Base-by-base conservation (phyloP, 2,888 invertebrate genomes). In the Encarsia formosa region DNA sequence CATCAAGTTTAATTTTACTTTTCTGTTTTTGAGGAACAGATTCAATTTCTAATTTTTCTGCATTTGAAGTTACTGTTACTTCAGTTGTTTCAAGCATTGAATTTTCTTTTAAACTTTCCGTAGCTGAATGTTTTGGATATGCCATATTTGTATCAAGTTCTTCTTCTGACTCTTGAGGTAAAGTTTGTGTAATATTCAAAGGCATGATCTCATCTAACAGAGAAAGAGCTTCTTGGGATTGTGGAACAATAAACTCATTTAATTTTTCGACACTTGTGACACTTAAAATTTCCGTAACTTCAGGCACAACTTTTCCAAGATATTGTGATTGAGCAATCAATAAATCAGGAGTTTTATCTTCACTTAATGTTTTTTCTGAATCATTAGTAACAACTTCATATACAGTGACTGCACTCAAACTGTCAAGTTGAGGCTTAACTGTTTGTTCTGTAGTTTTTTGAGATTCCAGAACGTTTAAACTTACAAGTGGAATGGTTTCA, bases 61-160 rank as follows among this genome's bases (percentile, higher is more conserved):
- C 59, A 46, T 52, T 65, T 16, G 60, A 49, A 23, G 65, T 56
- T 1, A 64, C 58, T 35, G 58, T 45, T 16, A 65, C 51, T 61
- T 70, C 65, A 54, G 57, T 63, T 15, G 63, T 65, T 54, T 69
- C 60, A 15, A 68, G 61, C 19, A 65, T 63, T 59, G 68, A 68
- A 46, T 73, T 69, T 2, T 66, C 64, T 50, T 69, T 65, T 19
- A 78, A 58, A 50, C 64, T 64, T 3, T 68, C 57, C 32, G 58
- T 57, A 3, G 78, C 78, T 49, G 61, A 66, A 61, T 71, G 71
- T 54, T 63, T 65, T 44, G 59, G 58, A 47, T 63, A 63, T 38
- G 65, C 55, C 57, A 67, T 19, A 22, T 48, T 20, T 4, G 26
- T 3, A 22, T 11, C 39, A 26, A 65, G 44, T 9, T 41, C 13